These are phyloP conservation scores for Xenus cinereus DNA, from an alignment of 2,113 vertebrate genomes.

Conservation along the genomic window DNA sequence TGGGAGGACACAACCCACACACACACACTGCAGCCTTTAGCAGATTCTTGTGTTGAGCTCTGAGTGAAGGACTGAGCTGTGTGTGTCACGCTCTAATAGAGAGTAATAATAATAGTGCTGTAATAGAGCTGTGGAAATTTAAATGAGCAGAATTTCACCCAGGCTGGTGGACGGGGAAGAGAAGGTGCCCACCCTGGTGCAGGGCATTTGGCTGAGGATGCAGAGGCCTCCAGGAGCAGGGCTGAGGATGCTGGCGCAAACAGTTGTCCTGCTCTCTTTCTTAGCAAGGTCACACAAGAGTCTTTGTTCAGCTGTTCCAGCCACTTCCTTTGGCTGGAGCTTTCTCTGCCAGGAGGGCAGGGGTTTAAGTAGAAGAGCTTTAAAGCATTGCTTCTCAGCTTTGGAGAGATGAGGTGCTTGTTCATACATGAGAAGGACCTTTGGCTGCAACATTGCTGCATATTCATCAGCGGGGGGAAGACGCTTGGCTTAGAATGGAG, in stretches of 20 bases:
- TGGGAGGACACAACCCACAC: not conserved
- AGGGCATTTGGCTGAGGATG: not conserved
- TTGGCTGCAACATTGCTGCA: not conserved
- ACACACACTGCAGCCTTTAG: not conserved
- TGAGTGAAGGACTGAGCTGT: not conserved
- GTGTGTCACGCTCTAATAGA: accelerated
- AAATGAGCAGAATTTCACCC: not conserved
- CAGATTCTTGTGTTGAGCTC: not conserved
- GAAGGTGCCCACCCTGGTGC: not conserved
- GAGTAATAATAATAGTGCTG: not conserved
- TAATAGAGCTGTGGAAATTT: not conserved
- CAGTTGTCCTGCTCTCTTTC: not conserved
- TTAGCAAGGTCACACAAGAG: not conserved
- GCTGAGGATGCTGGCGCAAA: not conserved
- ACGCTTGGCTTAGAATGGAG: not conserved
- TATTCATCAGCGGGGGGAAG: not conserved
- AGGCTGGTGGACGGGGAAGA: not conserved
- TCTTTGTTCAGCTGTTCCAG: not conserved
- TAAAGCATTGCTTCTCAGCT: not conserved
- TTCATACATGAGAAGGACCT: not conserved
- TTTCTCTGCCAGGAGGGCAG: not conserved
- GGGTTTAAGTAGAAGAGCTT: not conserved
- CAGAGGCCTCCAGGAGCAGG: not conserved
- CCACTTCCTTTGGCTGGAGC: not conserved
- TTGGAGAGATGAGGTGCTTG: not conserved